Evolutionary conservation across 2,888 invertebrate species (phyloP), one percentile per base, ranked within the genome.

Genomic region (Nephrotoma flavescens): DNA sequence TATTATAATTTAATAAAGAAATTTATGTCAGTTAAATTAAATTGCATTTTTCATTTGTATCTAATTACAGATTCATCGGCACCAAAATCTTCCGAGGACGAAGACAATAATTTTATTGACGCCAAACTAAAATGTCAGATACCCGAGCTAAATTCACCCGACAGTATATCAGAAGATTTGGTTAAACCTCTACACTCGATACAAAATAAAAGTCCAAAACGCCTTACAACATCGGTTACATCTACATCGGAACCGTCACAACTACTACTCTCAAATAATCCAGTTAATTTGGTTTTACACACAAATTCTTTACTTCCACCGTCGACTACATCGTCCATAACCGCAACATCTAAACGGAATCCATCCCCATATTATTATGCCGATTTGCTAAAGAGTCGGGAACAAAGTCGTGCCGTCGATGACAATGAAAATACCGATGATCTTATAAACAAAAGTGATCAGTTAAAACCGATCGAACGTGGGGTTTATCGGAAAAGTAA

Each of bases 331-430:
- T 42, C 83, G 15, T 71, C 71, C 71, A 71, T 31, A 71, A 31
- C 71, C 12, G 31, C 71, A 31, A 12, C 71, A 1, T 87, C 87
- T 87, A 93, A 93, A 90, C 93, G 96, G 47, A 96, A 96, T 90
- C 96, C 96, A 11, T 96, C 96, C 87, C 96, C 96, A 0, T 96
- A 96, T 90, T 96, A 96, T 89, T 96, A 96, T 94, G 95, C 96
- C 0, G 96, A 96, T 90, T 91, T 96, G 86, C 94, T 95, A 88
- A 94, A 94, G 89, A 91, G 86, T 90, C 90, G 89, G 89, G 89
- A 11, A 89, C 90, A 86, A 89, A 89, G 87, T 88, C 88, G 42
- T 87, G 88, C 19, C 87, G 87, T 83, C 87, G 88, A 87, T 85
- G 86, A 88, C 87, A 52, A 86, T 57, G 86, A 52, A 41, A 57